phyloP scores from a whole-genome alignment of 2,888 invertebrate genomes.

The Drosophila buzzatii region DNA sequence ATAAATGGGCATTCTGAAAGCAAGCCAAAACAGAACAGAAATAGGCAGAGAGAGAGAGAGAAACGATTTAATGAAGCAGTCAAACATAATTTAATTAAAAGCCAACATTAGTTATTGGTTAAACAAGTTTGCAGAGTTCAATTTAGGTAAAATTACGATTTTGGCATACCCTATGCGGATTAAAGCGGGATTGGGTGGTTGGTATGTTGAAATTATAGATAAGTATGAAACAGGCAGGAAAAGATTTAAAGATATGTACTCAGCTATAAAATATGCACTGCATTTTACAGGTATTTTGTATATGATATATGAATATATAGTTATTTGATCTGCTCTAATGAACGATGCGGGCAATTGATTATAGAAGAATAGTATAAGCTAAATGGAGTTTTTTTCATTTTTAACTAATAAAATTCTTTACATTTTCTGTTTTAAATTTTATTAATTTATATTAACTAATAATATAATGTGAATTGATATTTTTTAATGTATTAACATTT shows the following conservation, averaged over 20 bases:
- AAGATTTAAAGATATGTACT: neutral
- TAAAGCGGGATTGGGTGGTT: neutral
- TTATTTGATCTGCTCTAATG: too few relatives aligned
- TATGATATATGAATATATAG: too few relatives aligned
- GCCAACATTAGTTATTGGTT: constrained; percentile 16
- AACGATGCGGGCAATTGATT: too few relatives aligned
- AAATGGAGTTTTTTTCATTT: too few relatives aligned
- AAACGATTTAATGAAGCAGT: constrained; percentile 20
- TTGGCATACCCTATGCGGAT: neutral
- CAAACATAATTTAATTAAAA: constrained; percentile 45
- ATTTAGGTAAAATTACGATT: neutral
- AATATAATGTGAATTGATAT: too few relatives aligned
- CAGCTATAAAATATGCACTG: too few relatives aligned
- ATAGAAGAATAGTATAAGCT: too few relatives aligned
- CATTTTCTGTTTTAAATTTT: too few relatives aligned
- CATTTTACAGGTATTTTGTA: too few relatives aligned
- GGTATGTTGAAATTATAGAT: neutral
- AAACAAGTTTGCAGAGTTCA: constrained; percentile 26
- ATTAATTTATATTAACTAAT: too few relatives aligned
- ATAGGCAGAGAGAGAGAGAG: neutral
- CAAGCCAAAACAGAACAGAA: constrained; percentile 45
- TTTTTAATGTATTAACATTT: too few relatives aligned
- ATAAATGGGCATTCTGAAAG: constrained; percentile 48
- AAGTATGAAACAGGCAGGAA: neutral
- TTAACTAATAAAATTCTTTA: too few relatives aligned